Evolutionary conservation across 1,140 invertebrate genomes (phyloP).

Genomic region (Carposina sasakii): DNA sequence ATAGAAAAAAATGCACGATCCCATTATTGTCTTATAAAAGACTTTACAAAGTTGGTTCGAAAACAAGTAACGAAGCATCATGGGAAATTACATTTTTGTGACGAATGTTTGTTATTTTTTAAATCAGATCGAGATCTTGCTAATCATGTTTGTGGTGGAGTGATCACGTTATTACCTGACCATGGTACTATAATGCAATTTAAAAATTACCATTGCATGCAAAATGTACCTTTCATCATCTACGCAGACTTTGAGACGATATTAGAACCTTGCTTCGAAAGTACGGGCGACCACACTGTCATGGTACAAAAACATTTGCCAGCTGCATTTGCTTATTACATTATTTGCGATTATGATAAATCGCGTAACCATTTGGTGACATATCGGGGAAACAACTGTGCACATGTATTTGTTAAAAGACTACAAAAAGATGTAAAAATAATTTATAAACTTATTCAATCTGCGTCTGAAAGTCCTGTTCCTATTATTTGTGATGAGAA

Average conservation of each 20-base stretch:
- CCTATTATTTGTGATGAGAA: conserved; percentile 5
- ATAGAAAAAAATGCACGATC: conserved; percentile 6
- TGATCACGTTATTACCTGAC: conserved; percentile 23
- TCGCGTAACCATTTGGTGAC: conserved; percentile 2
- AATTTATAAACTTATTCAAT: conserved; percentile 5
- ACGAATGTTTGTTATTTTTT: conserved; percentile 31
- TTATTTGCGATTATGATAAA: neutral
- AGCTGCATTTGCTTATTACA: conserved; percentile 9
- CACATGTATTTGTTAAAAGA: neutral
- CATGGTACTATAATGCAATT: conserved; percentile 28
- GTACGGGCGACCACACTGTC: neutral
- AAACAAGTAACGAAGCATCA: conserved; percentile 23
- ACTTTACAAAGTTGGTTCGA: conserved; percentile 18
- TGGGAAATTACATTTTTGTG: conserved; percentile 25
- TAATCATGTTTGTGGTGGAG: conserved; percentile 25
- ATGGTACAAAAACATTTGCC: neutral
- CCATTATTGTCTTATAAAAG: conserved; percentile 12
- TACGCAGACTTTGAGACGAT: conserved; percentile 49
- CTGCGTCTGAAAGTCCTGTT: too few relatives aligned
- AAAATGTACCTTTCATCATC: conserved; percentile 38
- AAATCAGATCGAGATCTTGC: conserved; percentile 17
- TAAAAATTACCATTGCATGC: conserved; percentile 30
- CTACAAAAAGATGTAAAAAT: neutral
- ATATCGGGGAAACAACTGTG: conserved; percentile 5
- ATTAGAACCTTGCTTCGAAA: conserved; percentile 16